These are phyloP conservation scores for Phengaris arion DNA, from an alignment of 2,888 invertebrate genomes.

Conservation along the genomic window DNA sequence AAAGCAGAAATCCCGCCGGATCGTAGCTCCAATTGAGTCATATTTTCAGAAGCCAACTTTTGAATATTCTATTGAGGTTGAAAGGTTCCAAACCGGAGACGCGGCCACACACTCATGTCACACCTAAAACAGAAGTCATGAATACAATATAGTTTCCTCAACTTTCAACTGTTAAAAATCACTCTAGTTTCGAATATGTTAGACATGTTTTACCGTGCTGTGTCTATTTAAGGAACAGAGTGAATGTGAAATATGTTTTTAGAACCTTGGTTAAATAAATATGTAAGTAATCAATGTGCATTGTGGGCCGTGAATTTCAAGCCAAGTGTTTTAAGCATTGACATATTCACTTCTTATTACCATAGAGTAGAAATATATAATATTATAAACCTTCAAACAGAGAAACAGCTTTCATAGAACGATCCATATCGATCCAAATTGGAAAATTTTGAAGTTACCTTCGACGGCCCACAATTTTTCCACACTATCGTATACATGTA, in stretches of 20 bases:
- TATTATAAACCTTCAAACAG: too few relatives aligned
- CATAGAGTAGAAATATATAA: too few relatives aligned
- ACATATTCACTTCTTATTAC: too few relatives aligned
- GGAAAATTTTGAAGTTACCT: too few relatives aligned
- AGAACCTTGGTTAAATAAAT: background rate
- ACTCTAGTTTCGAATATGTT: background rate
- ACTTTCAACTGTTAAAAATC: background rate
- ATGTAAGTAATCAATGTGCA: background rate
- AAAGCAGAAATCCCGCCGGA: constrained; percentile 65
- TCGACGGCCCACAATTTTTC: too few relatives aligned
- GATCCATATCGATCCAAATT: too few relatives aligned
- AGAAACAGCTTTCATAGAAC: too few relatives aligned
- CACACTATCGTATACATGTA: too few relatives aligned
- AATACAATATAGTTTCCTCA: constrained; percentile 5
- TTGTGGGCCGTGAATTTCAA: too few relatives aligned
- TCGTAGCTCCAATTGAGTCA: constrained; percentile 65
- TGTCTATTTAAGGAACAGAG: background rate
- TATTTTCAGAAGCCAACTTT: constrained; percentile 67
- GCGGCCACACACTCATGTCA: background rate
- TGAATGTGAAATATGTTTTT: background rate
- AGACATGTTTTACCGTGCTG: background rate
- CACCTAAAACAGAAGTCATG: constrained; percentile 22
- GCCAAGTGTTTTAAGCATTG: too few relatives aligned
- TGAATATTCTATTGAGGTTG: constrained; percentile 72
- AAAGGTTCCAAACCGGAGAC: constrained; percentile 47